A percentile compares a stretch with the other conserved stretches of the same genome.
Evolutionary conservation across 2,888 invertebrate genomes (phyloP).

Genomic region (Mamestra brassicae): DNA sequence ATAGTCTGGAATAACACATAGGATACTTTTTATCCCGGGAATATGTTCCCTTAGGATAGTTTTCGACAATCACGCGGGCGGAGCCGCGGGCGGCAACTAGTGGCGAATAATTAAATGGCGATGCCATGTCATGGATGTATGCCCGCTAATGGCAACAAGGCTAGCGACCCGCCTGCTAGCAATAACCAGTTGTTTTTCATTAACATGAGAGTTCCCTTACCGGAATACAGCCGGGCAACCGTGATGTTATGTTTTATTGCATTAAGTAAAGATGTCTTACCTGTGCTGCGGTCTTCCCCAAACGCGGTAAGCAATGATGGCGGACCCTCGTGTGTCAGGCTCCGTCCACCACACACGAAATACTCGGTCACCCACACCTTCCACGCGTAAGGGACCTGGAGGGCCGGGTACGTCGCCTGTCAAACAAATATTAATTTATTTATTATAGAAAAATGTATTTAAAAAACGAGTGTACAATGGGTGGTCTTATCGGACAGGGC

Average conservation of each 20-base stretch:
- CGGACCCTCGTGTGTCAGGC: constrained; percentile 94
- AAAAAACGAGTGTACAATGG: too few relatives aligned
- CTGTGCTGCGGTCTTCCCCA: constrained; percentile 92
- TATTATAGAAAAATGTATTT: too few relatives aligned
- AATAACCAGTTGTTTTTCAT: background rate
- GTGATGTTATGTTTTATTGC: background rate
- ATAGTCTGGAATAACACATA: too few relatives aligned
- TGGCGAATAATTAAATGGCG: too few relatives aligned
- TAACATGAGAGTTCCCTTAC: background rate
- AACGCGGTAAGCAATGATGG: constrained; percentile 93
- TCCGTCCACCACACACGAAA: constrained; percentile 96
- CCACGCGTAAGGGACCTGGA: constrained; percentile 94
- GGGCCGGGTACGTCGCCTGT: constrained; percentile 94
- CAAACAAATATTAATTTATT: constrained; percentile 41
- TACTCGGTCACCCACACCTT: constrained; percentile 93
- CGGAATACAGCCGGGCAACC: background rate
- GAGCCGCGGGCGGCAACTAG: too few relatives aligned
- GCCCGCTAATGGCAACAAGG: background rate
- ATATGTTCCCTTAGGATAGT: too few relatives aligned
- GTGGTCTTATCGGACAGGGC: too few relatives aligned
- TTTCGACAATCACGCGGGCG: too few relatives aligned
- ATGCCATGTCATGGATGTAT: too few relatives aligned
- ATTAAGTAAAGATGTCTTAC: constrained; percentile 58
- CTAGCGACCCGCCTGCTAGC: background rate
- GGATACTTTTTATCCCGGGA: too few relatives aligned